Evolutionary conservation across 2,888 invertebrate genomes (phyloP).

Genomic region (Silvanus unidentatus): DNA sequence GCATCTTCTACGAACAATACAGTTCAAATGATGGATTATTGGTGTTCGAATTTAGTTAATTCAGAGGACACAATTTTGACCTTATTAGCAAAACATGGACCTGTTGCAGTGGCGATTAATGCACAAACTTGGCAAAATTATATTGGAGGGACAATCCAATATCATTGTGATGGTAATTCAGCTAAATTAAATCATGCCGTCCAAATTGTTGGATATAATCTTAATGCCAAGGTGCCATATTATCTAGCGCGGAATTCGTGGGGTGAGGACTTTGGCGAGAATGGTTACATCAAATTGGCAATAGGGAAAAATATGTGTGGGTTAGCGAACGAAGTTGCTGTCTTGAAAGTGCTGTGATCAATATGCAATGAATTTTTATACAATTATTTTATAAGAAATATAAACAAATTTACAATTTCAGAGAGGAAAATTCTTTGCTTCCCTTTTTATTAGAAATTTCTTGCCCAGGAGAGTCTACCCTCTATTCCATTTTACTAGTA

Average conservation of each 20-base stretch:
- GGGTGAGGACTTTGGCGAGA: constrained; percentile 70
- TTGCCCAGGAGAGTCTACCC: no score
- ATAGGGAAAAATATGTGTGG: constrained; percentile 75
- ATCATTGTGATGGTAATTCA: constrained; percentile 62
- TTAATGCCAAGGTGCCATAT: constrained; percentile 63
- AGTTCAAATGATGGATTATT: constrained; percentile 51
- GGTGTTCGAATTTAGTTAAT: constrained; percentile 63
- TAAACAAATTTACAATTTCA: no score
- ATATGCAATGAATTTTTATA: no score
- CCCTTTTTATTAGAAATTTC: no score
- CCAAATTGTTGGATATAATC: constrained; percentile 76
- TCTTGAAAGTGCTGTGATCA: constrained; percentile 47
- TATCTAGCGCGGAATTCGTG: constrained; percentile 84
- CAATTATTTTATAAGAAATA: no score
- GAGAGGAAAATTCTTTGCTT: no score
- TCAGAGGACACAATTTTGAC: constrained; percentile 58
- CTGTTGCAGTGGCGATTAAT: constrained; percentile 75
- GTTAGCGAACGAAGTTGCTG: constrained; percentile 66
- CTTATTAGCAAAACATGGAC: constrained; percentile 64
- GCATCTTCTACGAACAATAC: constrained; percentile 39
- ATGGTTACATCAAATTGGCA: constrained; percentile 71
- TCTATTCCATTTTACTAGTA: no score
- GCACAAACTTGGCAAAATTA: constrained; percentile 83
- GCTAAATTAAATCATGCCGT: constrained; percentile 73
- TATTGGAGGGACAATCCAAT: constrained; percentile 76